Conservation (phyloP, 2,797 vertebrate species). For the Vespertilio murinus region DNA sequence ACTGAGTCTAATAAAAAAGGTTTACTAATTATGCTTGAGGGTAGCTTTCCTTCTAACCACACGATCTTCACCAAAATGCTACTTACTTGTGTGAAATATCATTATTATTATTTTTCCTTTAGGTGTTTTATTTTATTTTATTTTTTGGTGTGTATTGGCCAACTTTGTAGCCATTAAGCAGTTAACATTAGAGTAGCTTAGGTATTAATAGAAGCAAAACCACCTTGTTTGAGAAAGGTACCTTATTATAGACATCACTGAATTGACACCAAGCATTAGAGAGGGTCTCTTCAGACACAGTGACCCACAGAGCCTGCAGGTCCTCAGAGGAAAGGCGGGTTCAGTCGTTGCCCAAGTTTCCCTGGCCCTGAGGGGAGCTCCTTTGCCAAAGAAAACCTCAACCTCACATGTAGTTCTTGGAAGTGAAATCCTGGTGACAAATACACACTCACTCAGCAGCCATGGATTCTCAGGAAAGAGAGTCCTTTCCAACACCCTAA, state of each 20-base stretch:
- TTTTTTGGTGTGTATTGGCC: constrained; percentile 51
- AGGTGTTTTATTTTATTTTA: no score
- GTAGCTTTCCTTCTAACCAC: neutral
- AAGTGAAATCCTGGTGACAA: neutral
- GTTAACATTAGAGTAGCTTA: constrained; percentile 61
- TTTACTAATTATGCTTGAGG: neutral
- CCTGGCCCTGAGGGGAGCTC: neutral
- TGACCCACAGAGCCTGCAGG: neutral
- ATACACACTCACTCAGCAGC: neutral
- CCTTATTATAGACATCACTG: constrained; percentile 67
- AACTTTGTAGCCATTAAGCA: constrained; percentile 79
- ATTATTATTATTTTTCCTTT: constrained; percentile 68
- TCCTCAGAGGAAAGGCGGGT: neutral
- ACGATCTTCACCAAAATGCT: neutral
- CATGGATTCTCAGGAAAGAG: neutral
- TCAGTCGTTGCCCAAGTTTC: neutral
- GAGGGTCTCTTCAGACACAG: constrained; percentile 53
- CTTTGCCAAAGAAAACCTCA: neutral
- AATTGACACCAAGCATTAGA: constrained; percentile 73
- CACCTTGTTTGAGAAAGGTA: constrained; percentile 69
- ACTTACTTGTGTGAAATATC: constrained; percentile 42
- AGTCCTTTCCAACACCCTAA: neutral
- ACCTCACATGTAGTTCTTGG: neutral
- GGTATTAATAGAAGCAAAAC: constrained; percentile 69
- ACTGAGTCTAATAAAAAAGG: neutral